Conservation (phyloP, 2,797 vertebrate genomes). For the Danio choprae region DNA sequence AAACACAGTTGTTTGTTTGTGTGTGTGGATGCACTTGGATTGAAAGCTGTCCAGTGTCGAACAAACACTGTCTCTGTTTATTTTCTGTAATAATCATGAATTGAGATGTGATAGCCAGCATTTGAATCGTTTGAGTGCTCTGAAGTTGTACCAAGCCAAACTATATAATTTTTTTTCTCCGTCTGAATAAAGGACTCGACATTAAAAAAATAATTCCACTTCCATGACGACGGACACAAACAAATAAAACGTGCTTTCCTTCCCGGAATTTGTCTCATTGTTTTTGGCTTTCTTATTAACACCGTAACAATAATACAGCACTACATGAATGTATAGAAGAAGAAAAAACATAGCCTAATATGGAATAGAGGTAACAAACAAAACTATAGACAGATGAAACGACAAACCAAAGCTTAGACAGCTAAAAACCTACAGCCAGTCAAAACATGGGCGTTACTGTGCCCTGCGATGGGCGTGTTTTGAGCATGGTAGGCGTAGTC, state of each 20-base stretch:
- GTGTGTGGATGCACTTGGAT: slow-evolving; percentile 3
- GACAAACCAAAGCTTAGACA: background rate
- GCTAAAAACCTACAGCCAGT: background rate
- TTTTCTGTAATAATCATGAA: slow-evolving; percentile 10
- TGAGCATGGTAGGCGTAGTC: slow-evolving; percentile 37
- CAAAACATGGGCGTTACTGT: background rate
- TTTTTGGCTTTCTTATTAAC: slow-evolving; percentile 32
- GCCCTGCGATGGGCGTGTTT: slow-evolving; percentile 25
- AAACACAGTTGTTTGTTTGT: background rate
- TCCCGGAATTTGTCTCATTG: slow-evolving; percentile 38
- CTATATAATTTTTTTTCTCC: background rate
- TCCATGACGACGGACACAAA: slow-evolving; percentile 34
- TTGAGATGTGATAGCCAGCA: slow-evolving; percentile 20
- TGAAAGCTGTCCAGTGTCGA: background rate
- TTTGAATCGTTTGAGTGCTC: slow-evolving; percentile 26
- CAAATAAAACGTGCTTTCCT: slow-evolving; percentile 60
- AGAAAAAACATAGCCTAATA: no score
- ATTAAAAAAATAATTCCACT: slow-evolving; percentile 6
- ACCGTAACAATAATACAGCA: background rate
- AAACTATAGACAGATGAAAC: background rate
- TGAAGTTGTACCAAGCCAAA: slow-evolving; percentile 43
- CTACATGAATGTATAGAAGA: background rate
- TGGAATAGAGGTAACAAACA: no score
- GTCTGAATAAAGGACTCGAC: slow-evolving; percentile 17
- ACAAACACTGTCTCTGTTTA: background rate